Evolutionary conservation across 2,888 invertebrate species (phyloP).

Genomic region (Loripinus fragilis): DNA sequence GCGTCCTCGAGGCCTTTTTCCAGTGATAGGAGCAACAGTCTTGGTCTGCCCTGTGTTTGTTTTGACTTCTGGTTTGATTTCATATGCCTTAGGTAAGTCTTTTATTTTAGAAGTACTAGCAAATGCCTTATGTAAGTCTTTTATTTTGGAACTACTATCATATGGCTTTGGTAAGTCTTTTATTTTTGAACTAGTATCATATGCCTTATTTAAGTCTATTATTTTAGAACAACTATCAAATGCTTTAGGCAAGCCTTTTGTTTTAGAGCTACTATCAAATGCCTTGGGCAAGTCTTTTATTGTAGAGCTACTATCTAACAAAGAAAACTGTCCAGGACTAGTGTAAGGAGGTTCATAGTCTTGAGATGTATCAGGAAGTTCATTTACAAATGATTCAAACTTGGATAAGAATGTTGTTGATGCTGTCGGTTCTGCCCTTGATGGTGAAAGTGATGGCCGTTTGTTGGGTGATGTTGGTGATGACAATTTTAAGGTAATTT

Average conservation of each 20-base stretch:
- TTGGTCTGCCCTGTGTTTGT: background rate
- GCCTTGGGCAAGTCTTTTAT: too few species aligned
- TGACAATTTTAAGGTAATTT: conserved; percentile 49
- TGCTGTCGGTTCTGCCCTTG: conserved; percentile 27
- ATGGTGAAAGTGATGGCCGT: conserved; percentile 38
- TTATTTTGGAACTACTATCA: background rate
- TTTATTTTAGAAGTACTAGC: background rate
- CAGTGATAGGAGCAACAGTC: background rate
- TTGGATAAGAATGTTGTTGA: conserved; percentile 51
- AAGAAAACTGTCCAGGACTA: background rate
- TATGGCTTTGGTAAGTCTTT: too few species aligned
- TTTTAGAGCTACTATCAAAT: too few species aligned
- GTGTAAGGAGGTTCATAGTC: conserved; percentile 31
- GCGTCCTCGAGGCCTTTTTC: conserved; percentile 46
- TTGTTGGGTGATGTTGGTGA: conserved; percentile 39
- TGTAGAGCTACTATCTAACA: background rate
- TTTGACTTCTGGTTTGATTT: background rate
- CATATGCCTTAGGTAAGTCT: background rate
- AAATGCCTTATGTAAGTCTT: background rate
- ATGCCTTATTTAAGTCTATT: background rate
- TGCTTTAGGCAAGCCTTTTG: background rate
- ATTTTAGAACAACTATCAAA: background rate
- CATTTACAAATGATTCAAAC: conserved; percentile 58
- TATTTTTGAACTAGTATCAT: background rate
- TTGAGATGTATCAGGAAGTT: conserved; percentile 50